These are phyloP conservation scores for Stenchaetothrips biformis DNA, from an alignment of 2,888 invertebrate species.

Conservation along the genomic window DNA sequence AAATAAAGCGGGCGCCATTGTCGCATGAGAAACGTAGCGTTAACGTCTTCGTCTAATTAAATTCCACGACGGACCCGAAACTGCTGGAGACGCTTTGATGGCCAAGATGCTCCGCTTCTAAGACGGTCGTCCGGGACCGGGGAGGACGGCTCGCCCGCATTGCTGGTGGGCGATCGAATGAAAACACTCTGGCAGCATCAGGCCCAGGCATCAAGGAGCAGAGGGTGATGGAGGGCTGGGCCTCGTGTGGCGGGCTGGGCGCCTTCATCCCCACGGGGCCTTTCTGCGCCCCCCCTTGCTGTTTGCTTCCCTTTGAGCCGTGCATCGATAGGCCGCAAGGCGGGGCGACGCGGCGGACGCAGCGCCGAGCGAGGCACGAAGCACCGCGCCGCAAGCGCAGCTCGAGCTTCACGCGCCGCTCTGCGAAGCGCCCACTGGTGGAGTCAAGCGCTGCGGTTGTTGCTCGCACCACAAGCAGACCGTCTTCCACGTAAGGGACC, in stretches of 20 bases:
- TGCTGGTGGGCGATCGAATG: not conserved
- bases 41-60: too few species aligned
- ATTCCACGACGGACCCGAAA: too few species aligned
- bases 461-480: not conserved
- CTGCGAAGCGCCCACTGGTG: not conserved
- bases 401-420: not conserved
- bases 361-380: not conserved
- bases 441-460: not conserved
- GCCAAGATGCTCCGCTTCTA: too few species aligned
- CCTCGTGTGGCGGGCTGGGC: too few species aligned
- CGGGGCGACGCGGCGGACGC: too few species aligned
- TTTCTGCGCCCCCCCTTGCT: not conserved
- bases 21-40: too few species aligned
- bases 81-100: too few species aligned
- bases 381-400: not conserved
- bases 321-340: not conserved
- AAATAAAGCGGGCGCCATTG: too few species aligned
- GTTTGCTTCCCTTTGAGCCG: constrained; percentile 1
- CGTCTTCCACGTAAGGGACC: too few species aligned
- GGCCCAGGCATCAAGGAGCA: not conserved
- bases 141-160: too few species aligned
- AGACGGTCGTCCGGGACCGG: too few species aligned
- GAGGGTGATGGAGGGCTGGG: too few species aligned
- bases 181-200: not conserved
- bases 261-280: not conserved